These are phyloP conservation scores for Byasa hedistus DNA, from an alignment of 2,888 invertebrate species.

Conservation along the genomic window DNA sequence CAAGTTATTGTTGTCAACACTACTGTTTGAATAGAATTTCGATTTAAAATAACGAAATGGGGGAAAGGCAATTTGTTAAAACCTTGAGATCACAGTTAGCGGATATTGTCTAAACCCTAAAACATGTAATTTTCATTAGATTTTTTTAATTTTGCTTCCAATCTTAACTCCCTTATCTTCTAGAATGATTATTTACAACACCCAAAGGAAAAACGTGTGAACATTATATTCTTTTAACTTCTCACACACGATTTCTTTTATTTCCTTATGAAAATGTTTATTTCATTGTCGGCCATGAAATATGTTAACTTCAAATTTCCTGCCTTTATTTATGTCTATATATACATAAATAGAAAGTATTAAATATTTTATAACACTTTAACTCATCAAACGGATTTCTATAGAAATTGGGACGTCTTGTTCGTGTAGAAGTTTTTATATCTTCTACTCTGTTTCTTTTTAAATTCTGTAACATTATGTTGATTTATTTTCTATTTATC, in stretches of 20 bases:
- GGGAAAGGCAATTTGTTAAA: too few species aligned
- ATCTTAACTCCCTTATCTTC: not conserved
- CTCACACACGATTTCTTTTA: not conserved
- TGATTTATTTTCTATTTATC: too few species aligned
- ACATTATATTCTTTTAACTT: not conserved
- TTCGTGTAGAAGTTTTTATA: too few species aligned
- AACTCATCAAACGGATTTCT: too few species aligned
- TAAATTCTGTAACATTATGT: too few species aligned
- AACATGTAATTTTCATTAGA: too few species aligned
- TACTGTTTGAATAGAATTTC: not conserved
- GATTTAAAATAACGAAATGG: too few species aligned
- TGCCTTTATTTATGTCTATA: not conserved
- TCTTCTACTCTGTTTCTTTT: too few species aligned
- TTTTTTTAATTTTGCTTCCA: too few species aligned
- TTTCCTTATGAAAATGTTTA: not conserved
- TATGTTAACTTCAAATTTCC: not conserved
- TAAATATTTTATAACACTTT: not conserved
- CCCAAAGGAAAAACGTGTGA: not conserved
- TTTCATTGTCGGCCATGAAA: not conserved
- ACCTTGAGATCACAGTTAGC: too few species aligned
- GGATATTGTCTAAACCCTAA: too few species aligned
- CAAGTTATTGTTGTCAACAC: constrained; percentile 1
- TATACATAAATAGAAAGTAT: not conserved
- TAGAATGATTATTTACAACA: not conserved
- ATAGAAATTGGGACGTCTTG: too few species aligned